phyloP scores from a whole-genome alignment of 2,888 invertebrate species.

The Frankliniella fusca region DNA sequence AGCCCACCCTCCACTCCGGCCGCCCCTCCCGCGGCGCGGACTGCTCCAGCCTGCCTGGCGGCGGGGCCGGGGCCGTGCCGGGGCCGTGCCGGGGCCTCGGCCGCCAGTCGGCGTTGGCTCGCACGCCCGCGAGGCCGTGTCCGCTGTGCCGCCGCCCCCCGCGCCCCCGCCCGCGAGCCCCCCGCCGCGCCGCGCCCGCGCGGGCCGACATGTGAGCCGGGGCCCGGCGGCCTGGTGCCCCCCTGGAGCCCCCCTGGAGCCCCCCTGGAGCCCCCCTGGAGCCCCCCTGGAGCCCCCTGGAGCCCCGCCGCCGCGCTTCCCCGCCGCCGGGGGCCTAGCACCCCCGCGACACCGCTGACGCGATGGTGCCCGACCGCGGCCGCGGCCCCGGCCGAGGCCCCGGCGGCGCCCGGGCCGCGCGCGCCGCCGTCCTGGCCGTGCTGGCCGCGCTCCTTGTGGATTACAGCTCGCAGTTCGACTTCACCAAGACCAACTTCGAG shows the following conservation, averaged over 20 bases:
- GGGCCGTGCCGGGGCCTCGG: not conserved
- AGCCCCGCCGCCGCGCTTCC: no score
- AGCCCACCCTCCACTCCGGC: not conserved
- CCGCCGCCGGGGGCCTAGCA: no score
- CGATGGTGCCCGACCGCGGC: not conserved
- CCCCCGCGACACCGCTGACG: no score
- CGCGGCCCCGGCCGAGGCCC: not conserved
- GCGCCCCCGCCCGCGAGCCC: not conserved
- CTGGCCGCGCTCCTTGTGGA: not conserved
- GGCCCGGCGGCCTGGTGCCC: not conserved
- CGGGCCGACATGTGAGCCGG: not conserved
- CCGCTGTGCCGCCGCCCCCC: not conserved
- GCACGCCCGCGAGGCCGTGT: not conserved
- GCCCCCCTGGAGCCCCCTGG: no score
- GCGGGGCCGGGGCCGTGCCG: not conserved
- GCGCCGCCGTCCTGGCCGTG: not conserved
- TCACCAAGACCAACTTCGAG: conserved; percentile 21
- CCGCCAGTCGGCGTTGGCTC: not conserved
- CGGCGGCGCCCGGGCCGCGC: conserved; percentile 3
- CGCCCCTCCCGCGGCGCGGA: not conserved
- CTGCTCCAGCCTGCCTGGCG: not conserved
- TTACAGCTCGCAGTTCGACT: not conserved
- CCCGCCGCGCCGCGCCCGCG: not conserved
- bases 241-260: no score
- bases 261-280: no score